phyloP scores from a whole-genome alignment of 2,888 invertebrate species.

The Troides aeacus region DNA sequence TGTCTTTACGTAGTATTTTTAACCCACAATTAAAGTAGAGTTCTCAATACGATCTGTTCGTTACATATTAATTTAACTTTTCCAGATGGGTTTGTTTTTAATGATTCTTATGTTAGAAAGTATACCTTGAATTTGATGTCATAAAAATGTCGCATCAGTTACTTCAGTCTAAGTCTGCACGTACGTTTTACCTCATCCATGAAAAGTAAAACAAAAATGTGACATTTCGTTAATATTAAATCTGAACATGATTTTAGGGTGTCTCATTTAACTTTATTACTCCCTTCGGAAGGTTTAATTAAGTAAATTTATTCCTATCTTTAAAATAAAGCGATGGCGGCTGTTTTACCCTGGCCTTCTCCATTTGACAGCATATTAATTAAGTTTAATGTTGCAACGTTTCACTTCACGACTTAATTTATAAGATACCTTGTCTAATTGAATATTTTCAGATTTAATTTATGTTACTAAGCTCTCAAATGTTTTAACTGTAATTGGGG shows the following conservation, averaged over 20 bases:
- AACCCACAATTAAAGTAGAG: too few species aligned
- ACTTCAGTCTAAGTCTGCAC: too few species aligned
- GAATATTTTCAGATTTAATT: constrained; percentile 1
- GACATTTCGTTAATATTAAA: constrained; percentile 4
- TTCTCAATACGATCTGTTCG: too few species aligned
- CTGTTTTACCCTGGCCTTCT: constrained; percentile 24
- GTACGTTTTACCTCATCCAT: too few species aligned
- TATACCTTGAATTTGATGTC: too few species aligned
- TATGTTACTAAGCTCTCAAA: too few species aligned
- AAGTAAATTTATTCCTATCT: constrained; percentile 28
- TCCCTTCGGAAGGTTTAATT: constrained; percentile 24
- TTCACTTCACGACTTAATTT: constrained; percentile 19
- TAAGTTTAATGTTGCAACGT: constrained; percentile 18
- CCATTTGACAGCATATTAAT: constrained; percentile 29
- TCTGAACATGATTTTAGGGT: constrained; percentile 11
- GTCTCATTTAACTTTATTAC: constrained; percentile 25
- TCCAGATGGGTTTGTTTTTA: too few species aligned
- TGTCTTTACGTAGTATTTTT: not conserved
- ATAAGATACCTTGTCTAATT: constrained; percentile 4
- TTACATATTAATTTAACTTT: too few species aligned
- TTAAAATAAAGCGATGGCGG: constrained; percentile 26
- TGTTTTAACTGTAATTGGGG: too few species aligned
- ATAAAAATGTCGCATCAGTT: too few species aligned
- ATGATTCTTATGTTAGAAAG: too few species aligned
- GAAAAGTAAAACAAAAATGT: too few species aligned